phyloP scores from a whole-genome alignment of 2,113 vertebrate species.

The Xenopus borealis region DNA sequence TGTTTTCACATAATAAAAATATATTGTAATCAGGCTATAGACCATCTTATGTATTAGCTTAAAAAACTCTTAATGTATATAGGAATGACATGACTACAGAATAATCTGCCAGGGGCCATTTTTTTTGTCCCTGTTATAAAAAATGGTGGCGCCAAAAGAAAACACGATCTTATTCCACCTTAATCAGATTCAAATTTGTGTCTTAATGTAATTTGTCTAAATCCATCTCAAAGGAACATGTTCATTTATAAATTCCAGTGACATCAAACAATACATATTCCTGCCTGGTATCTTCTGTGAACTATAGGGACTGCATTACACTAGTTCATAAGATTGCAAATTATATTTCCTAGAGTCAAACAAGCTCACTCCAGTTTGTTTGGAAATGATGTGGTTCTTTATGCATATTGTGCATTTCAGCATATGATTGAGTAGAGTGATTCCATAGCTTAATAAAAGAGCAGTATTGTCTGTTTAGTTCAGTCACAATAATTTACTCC shows the following conservation, averaged over 20 bases:
- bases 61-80: constrained; percentile 60
- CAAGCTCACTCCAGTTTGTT: constrained; percentile 48
- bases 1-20: constrained; percentile 46
- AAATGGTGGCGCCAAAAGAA: constrained; percentile 78
- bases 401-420: constrained; percentile 48
- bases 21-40: constrained; percentile 49
- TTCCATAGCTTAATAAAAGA: constrained; percentile 47
- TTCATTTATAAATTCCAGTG: constrained; percentile 93
- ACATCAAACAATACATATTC: constrained; percentile 84
- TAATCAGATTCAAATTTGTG: constrained; percentile 97
- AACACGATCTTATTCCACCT: constrained; percentile 83
- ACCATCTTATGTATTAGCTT: constrained; percentile 65
- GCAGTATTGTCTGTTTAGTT: constrained; percentile 47
- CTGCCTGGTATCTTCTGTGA: constrained; percentile 83
- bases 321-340: constrained; percentile 74
- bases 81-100: constrained; percentile 60
- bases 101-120: constrained; percentile 81
- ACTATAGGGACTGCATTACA: constrained; percentile 86
- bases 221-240: constrained; percentile 94
- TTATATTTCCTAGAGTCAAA: constrained; percentile 32
- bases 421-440: constrained; percentile 46
- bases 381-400: constrained; percentile 45
- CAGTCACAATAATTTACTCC: constrained; percentile 48
- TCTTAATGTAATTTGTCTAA: constrained; percentile 96
- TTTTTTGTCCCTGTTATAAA: constrained; percentile 72